Evolutionary conservation across 1,140 invertebrate genomes (phyloP), one percentile per base, ranked within the genome.

Genomic region (Trigoniulus corallinus): DNA sequence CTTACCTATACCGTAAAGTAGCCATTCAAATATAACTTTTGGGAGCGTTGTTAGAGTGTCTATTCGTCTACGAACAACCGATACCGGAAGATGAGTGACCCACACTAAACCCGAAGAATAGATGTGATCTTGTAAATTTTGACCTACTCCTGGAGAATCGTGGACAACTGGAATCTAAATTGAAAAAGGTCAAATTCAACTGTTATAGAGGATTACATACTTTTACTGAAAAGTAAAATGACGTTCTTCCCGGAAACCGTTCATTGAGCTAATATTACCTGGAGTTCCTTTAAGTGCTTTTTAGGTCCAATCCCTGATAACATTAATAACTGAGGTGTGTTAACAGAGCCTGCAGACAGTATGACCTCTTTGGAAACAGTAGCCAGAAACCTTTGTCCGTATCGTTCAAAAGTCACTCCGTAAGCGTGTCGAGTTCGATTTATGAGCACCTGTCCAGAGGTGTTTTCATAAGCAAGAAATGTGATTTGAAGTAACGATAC

Each of bases 51-150:
- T n/a, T n/a, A n/a, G 29, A 34, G 29, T 34, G 7, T 34, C 29
- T 15, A 34, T 7, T 15, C 29, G 7, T 34, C 7, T 34, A 7
- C 15, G 29, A 34, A 34, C 29, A 7, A 34, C 29, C 15, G 29
- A 34, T 15, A 34, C 29, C 7, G 29, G 29, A 15, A 7, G 15
- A 34, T 34, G 7, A 7, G 15, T 15, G 15, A 15, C 15, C 29
- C 29, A 34, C 7, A 34, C 29, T 7, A 34, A 7, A 7, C 48
- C 48, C 3, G 23, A 34, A 21, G 34, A 40, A 42, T 7, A 24
- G 26, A 13, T 52, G 22, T 71, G 69, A 52, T 71, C 70, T 52
- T 70, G 67, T n/a, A 72, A 59, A 54, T 71, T 70, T 22, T 66
- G 53, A 0, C 70, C 71, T 4, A 72, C 71, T 13, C 66, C 47